phyloP scores from a whole-genome alignment of 1,140 invertebrate genomes.

The Plutomurus gul region DNA sequence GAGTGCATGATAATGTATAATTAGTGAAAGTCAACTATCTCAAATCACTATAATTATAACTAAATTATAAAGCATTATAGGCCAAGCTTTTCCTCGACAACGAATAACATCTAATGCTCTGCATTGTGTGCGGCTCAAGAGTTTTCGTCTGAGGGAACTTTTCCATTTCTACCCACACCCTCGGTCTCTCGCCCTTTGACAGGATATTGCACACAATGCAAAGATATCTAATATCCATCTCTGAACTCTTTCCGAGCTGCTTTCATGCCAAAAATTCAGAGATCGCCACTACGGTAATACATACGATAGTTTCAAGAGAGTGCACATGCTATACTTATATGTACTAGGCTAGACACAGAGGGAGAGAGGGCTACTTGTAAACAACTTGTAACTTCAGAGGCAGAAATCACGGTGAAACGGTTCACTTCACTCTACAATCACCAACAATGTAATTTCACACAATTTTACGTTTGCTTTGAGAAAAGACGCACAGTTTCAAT shows the following conservation, averaged over 20 bases:
- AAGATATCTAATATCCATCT: too few relatives aligned
- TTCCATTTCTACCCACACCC: neutral
- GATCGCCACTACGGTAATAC: too few relatives aligned
- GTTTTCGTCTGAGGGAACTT: neutral
- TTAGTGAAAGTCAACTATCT: constrained; percentile 22
- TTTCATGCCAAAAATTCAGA: too few relatives aligned
- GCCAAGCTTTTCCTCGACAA: neutral
- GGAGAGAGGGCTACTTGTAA: too few relatives aligned
- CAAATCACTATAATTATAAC: constrained; percentile 10
- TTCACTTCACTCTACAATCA: neutral
- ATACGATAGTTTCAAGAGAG: too few relatives aligned
- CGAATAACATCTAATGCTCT: neutral
- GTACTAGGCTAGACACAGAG: too few relatives aligned
- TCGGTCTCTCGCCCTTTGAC: too few relatives aligned
- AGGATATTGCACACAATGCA: too few relatives aligned
- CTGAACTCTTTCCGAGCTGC: too few relatives aligned
- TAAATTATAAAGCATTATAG: neutral
- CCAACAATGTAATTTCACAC: neutral
- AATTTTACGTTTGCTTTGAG: constrained; percentile 3
- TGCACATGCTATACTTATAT: too few relatives aligned
- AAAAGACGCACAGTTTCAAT: neutral
- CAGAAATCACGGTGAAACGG: too few relatives aligned
- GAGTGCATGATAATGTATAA: constrained; percentile 21
- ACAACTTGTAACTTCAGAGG: too few relatives aligned
- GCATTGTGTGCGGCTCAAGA: neutral